Evolutionary conservation across 2,797 vertebrate species (phyloP), one percentile per base, ranked within the genome.

Genomic region (Malacoraja senta): DNA sequence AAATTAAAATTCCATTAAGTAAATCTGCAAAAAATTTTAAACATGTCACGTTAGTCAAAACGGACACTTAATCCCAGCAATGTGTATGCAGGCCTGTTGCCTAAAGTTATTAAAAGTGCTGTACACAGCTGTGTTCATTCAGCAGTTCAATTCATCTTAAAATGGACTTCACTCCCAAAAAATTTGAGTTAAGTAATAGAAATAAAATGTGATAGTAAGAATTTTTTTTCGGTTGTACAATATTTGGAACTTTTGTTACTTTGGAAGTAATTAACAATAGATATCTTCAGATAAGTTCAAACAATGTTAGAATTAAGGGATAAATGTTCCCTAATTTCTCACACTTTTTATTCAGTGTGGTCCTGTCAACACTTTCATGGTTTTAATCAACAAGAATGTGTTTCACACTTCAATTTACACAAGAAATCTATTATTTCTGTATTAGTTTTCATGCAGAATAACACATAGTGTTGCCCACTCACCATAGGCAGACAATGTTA

Each of bases 1-100:
- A 96, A 97, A 96, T 96, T 97, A 96, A 96, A 96, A 97, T 96
- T 97, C 96, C 96, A 96, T 97, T 97, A 95, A 96, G 96, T 97
- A 97, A 97, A 97, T 96, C 96, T 96, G 96, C 95, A 96, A 97
- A 97, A 96, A 96, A 97, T 97, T 97, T 97, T 97, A 97, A 97
- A 97, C 72, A 96, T 97, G 97, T 97, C 96, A 97, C 95, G 68
- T 92, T 92, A 97, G 96, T 96, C 96, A 97, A 97, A 92, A 76
- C 97, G 97, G 97, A 96, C 95, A 95, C 97, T 96, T 97, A 96
- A 96, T 96, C 96, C 96, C 96, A 94, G 96, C 96, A 96, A 97
- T 97, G 97, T 96, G 97, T 96, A 96, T 44, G 95, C 97, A 97
- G 96, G 94, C 95, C 95, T 93, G 94, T 95, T 95, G 96, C 96